Evolutionary conservation across 1,140 invertebrate genomes (phyloP), one percentile per base, ranked within the genome.

Genomic region (Ips nitidus): DNA sequence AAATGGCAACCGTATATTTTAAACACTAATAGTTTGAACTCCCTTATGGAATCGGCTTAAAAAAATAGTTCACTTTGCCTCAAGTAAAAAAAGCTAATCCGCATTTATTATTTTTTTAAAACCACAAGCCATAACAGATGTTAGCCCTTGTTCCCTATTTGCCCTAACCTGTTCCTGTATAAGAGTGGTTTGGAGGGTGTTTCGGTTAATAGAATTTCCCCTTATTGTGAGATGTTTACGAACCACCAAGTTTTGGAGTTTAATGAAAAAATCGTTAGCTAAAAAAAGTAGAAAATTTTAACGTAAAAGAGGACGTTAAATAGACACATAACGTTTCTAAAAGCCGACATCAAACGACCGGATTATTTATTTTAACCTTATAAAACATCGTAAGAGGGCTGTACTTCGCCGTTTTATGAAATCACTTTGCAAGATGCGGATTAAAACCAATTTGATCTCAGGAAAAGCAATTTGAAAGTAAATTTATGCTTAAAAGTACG

Each of bases 391-490:
- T 67, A 73, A 71, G 74, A 69, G 69, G 57, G 71, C 66, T 63
- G 66, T 64, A 74, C 71, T 72, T 74, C 66, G 68, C 66, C 59
- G 71, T 70, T 74, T 74, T 74, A 74, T 70, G 73, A 72, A 72
- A 71, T 69, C 65, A 71, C 69, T 73, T 41, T 57, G 66, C 65
- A 72, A 75, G 71, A 69, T 75, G 73, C 71, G 69, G 70, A 75
- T 75, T 75, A 75, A 74, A 75, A 74, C 69, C 72, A 74, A 75
- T 75, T 75, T 75, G 74, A 75, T 75, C 72, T 74, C 59, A 70
- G 70, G 68, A 73, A 75, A 70, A 73, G 70, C 69, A 66, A 71
- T 72, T 67, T 61, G 57, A 71, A 73, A 68, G 53, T 57, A 66
- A 66, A 66, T 66, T 57, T 36, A 64, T 66, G 64, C 57, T 68